These are phyloP conservation scores for Clarias batrachus DNA, from an alignment of 2,113 vertebrate genomes.

Conservation along the genomic window DNA sequence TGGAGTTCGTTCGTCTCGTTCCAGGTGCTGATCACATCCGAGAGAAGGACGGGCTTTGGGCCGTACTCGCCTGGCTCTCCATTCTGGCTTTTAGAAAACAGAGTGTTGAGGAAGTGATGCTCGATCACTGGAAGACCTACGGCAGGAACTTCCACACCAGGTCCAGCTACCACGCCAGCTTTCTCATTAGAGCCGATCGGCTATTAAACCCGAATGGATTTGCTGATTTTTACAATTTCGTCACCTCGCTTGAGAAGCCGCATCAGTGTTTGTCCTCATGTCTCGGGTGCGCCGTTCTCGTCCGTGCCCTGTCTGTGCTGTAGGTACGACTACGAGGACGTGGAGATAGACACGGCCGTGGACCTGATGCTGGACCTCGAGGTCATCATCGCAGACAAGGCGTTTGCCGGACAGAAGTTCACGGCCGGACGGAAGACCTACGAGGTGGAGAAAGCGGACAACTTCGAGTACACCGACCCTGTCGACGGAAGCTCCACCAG, in stretches of 20 bases:
- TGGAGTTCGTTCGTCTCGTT: neutral
- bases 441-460: slow-evolving; percentile 90
- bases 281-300: neutral
- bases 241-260: neutral
- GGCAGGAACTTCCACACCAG: slow-evolving; percentile 96
- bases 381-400: slow-evolving; percentile 81
- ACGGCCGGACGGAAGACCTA: slow-evolving; percentile 84
- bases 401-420: slow-evolving; percentile 85
- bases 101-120: slow-evolving; percentile 90
- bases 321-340: slow-evolving; percentile 94
- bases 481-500: slow-evolving; percentile 89
- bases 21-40: slow-evolving; percentile 93
- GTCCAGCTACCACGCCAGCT: slow-evolving; percentile 57
- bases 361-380: slow-evolving; percentile 96
- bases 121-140: slow-evolving; percentile 91
- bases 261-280: neutral
- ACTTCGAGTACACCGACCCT: slow-evolving; percentile 92
- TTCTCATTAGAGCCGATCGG: no score
- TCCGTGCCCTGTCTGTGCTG: neutral
- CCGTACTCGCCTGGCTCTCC: slow-evolving; percentile 94
- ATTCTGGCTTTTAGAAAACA: slow-evolving; percentile 85
- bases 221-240: neutral
- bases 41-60: slow-evolving; percentile 96
- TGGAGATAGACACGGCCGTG: slow-evolving; percentile 85
- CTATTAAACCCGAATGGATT: neutral